Evolutionary conservation across 2,888 invertebrate species (phyloP).

Genomic region (Agrotis clavis): DNA sequence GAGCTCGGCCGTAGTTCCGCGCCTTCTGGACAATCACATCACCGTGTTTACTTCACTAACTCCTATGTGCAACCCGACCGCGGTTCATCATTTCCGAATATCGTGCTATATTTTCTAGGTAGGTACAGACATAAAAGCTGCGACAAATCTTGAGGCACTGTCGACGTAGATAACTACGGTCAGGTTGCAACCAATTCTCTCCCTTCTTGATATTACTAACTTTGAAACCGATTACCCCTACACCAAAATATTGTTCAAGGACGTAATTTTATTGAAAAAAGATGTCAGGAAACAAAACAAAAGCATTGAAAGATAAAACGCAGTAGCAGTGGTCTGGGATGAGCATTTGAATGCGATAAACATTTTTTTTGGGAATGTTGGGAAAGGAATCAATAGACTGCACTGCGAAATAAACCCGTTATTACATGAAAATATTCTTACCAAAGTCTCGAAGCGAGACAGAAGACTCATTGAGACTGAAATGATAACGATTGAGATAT

Average conservation of each 20-base stretch:
- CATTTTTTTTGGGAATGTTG: constrained; percentile 10
- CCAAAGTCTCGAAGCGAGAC: constrained; percentile 68
- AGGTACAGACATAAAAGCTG: background rate
- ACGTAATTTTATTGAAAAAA: constrained; percentile 32
- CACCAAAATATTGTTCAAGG: constrained; percentile 45
- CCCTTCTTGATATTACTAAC: background rate
- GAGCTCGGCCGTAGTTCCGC: constrained; percentile 86
- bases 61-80: background rate
- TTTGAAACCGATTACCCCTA: constrained; percentile 25
- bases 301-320: constrained; percentile 5
- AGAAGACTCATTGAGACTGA: constrained; percentile 66
- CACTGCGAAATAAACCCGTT: constrained; percentile 20
- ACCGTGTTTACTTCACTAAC: background rate
- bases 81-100: background rate
- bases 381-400: constrained; percentile 23
- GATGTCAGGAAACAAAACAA: constrained; percentile 30
- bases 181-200: constrained; percentile 9
- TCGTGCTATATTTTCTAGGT: background rate
- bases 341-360: constrained; percentile 43
- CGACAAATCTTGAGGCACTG: background rate
- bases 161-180: background rate
- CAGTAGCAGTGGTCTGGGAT: constrained; percentile 30
- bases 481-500: constrained; percentile 55
- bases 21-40: constrained; percentile 69
- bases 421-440: constrained; percentile 59